Conservation (phyloP, 2,113 vertebrate genomes). For the Coptodon bakossiorum region DNA sequence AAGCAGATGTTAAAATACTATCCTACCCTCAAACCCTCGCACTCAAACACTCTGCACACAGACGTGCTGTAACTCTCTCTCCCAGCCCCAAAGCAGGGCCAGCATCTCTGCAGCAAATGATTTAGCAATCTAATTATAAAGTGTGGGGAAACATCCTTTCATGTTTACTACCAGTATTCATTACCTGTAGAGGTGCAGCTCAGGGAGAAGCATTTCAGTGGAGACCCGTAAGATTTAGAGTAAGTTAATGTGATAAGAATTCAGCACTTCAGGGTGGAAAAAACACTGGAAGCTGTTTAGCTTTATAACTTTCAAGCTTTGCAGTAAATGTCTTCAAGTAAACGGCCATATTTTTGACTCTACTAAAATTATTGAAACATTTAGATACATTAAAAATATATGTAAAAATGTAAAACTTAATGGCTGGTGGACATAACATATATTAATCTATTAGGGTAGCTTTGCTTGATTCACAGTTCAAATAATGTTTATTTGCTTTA, state of each 20-base stretch:
- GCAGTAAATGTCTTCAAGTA: background rate
- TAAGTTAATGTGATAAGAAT: background rate
- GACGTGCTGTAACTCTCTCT: background rate
- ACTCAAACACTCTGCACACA: background rate
- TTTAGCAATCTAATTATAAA: constrained; percentile 43
- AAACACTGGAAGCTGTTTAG: background rate
- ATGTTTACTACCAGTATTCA: constrained; percentile 24
- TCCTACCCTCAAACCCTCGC: background rate
- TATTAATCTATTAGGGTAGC: background rate
- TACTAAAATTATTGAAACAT: background rate
- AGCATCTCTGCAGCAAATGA: constrained; percentile 16
- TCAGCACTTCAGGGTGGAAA: background rate
- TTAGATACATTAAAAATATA: background rate
- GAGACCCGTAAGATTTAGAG: constrained; percentile 11
- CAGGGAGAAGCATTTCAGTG: background rate
- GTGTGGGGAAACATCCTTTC: background rate
- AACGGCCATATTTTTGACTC: background rate
- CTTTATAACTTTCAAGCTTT: background rate
- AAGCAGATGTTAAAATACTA: background rate
- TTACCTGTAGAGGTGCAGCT: background rate
- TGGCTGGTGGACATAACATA: background rate
- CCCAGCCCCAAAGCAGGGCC: background rate
- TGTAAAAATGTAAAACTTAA: background rate
- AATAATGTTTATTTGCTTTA: background rate
- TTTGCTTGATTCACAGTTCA: background rate